Evolutionary conservation across 2,888 invertebrate species (phyloP).

Genomic region (Gibbula magus): DNA sequence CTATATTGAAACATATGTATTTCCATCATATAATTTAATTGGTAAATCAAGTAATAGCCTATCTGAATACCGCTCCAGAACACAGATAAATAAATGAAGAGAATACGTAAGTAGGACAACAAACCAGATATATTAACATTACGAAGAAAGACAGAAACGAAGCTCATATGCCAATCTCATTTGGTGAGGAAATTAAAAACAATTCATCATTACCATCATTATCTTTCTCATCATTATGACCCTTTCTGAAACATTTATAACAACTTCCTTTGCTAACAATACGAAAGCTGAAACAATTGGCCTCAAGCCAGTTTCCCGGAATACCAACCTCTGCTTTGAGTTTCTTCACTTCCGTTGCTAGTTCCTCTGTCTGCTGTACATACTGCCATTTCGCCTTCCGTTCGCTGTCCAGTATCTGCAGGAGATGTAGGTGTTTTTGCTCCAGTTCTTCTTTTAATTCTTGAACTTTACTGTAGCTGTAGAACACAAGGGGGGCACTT

Average conservation of each 20-base stretch:
- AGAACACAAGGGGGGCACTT: slow-evolving; percentile 34
- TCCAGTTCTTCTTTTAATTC: slow-evolving; percentile 93
- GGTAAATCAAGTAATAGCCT: no score
- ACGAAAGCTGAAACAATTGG: not conserved
- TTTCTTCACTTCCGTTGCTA: slow-evolving; percentile 91
- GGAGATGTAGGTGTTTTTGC: slow-evolving; percentile 91
- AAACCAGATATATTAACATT: not conserved
- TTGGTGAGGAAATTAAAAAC: not conserved
- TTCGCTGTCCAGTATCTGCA: slow-evolving; percentile 91
- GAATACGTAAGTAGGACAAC: no score
- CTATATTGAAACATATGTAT: no score
- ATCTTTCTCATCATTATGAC: not conserved
- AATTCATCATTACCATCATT: not conserved
- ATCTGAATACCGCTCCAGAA: no score
- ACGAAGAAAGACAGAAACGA: not conserved
- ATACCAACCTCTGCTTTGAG: slow-evolving; percentile 86
- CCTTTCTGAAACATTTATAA: not conserved
- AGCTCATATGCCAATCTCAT: not conserved
- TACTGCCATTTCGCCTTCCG: slow-evolving; percentile 95
- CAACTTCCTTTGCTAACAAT: not conserved
- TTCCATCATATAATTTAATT: no score
- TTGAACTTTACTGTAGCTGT: slow-evolving; percentile 90
- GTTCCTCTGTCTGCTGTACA: slow-evolving; percentile 92
- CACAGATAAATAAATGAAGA: no score
- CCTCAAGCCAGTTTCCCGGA: not conserved